phyloP scores from a whole-genome alignment of 2,113 vertebrate genomes.

The Dipodomys stephensi region DNA sequence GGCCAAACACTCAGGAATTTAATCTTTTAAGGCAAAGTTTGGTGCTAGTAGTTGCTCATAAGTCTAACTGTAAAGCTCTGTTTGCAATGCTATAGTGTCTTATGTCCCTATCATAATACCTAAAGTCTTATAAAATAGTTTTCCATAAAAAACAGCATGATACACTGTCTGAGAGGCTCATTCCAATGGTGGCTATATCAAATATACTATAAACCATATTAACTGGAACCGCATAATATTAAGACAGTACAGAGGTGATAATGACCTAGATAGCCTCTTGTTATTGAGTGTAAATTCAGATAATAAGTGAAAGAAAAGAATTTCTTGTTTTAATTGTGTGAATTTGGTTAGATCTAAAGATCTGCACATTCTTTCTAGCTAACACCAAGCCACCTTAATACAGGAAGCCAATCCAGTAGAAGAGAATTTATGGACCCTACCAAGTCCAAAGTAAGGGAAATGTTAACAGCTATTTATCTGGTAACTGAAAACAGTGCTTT shows the following conservation, averaged over 20 bases:
- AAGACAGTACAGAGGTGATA: background rate
- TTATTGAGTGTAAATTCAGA: conserved; percentile 46
- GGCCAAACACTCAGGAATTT: background rate
- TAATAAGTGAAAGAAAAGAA: background rate
- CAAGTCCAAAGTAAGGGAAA: conserved; percentile 31
- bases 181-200: background rate
- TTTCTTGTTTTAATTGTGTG: background rate
- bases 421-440: background rate
- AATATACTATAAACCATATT: background rate
- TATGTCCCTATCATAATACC: background rate
- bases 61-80: conserved; percentile 27
- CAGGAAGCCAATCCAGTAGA: background rate
- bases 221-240: background rate
- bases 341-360: background rate
- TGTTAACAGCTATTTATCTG: conserved; percentile 29
- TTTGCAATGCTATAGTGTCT: background rate
- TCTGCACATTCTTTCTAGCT: conserved; percentile 17
- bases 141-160: background rate
- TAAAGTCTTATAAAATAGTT: background rate
- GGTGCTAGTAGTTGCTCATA: background rate
- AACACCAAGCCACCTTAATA: background rate
- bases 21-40: background rate
- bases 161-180: background rate
- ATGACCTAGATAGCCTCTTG: background rate
- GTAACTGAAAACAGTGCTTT: background rate